Evolutionary conservation across 2,113 vertebrate genomes (phyloP).

Genomic region (Pandion haliaetus): DNA sequence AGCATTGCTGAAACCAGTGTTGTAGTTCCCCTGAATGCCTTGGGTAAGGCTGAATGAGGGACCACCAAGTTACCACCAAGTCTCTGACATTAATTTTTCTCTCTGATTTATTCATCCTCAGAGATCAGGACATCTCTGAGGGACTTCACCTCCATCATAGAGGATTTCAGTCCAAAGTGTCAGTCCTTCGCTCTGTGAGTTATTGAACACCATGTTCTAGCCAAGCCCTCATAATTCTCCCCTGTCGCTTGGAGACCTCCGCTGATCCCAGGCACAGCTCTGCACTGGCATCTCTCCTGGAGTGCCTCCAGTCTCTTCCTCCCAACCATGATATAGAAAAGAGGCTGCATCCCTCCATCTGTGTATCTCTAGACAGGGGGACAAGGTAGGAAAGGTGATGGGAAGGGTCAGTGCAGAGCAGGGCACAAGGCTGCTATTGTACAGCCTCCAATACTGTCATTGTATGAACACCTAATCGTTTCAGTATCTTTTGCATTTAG

Average conservation of each 20-base stretch:
- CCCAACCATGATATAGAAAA: neutral
- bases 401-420: neutral
- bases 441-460: neutral
- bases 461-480: neutral
- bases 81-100: neutral
- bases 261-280: neutral
- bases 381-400: neutral
- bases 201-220: neutral
- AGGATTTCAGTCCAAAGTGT: neutral
- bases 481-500: neutral
- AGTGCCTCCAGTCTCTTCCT: neutral
- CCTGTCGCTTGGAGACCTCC: neutral
- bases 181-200: neutral
- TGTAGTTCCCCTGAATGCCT: neutral
- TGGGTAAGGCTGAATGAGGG: neutral
- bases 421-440: neutral
- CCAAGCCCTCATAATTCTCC: neutral
- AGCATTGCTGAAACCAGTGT: neutral
- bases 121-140: neutral
- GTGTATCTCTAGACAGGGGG: neutral
- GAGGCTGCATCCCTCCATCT: neutral
- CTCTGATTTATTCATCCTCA: neutral
- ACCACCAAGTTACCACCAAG: neutral
- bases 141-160: neutral
- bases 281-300: neutral